A percentile compares a stretch with the other conserved stretches of the same genome.
Evolutionary conservation across 2,888 invertebrate genomes (phyloP).

Genomic region (Carpatolechia fugitivella): DNA sequence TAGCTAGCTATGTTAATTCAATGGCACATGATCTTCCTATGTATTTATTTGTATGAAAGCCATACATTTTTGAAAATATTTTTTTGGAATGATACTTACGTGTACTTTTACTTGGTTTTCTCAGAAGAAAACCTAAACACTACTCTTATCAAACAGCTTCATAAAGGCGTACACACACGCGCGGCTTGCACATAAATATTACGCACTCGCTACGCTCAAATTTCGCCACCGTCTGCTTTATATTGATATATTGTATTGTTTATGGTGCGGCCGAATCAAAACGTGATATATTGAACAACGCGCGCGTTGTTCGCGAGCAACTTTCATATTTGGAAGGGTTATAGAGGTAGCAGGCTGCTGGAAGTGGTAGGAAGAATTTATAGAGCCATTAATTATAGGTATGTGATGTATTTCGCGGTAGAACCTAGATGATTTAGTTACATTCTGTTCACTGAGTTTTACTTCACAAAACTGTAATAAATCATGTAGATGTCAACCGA

Average conservation of each 20-base stretch:
- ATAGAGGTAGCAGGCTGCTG: slow-evolving; percentile 46
- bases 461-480: no score
- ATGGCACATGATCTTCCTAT: no score
- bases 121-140: slow-evolving; percentile 29
- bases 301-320: slow-evolving; percentile 71
- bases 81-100: no score
- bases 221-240: slow-evolving; percentile 79
- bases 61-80: not conserved
- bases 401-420: not conserved
- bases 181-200: slow-evolving; percentile 62
- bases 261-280: slow-evolving; percentile 79
- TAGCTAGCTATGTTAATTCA: no score
- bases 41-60: not conserved
- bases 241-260: slow-evolving; percentile 80
- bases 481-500: no score
- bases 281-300: slow-evolving; percentile 75
- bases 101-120: no score
- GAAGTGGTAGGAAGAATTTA: slow-evolving; percentile 38
- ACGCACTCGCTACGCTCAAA: slow-evolving; percentile 75
- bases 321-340: slow-evolving; percentile 76
- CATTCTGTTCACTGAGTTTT: not conserved
- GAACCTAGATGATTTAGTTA: not conserved
- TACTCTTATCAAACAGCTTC: slow-evolving; percentile 30
- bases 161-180: slow-evolving; percentile 27
- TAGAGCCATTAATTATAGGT: not conserved